A percentile compares a stretch with the other conserved stretches of the same genome.
Conservation (phyloP, 2,113 vertebrate genomes). For the Sminthopsis crassicaudata region DNA sequence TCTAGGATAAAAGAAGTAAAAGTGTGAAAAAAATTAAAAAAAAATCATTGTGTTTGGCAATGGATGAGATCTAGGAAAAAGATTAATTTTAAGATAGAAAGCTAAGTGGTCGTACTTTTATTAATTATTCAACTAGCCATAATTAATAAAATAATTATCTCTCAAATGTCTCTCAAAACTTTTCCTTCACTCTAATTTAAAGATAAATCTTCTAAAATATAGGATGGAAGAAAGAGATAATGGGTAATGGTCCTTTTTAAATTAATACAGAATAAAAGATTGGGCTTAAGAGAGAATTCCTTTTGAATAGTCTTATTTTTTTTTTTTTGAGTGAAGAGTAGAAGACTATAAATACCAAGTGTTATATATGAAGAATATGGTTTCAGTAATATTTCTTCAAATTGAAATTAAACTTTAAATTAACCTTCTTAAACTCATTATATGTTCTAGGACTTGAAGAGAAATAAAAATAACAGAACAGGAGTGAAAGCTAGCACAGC, state of each 20-base stretch:
- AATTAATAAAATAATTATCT: too few relatives aligned
- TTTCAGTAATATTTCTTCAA: background rate
- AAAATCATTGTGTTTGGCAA: too few relatives aligned
- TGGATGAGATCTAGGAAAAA: background rate
- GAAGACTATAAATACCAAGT: background rate
- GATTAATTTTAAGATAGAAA: background rate
- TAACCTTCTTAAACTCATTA: background rate
- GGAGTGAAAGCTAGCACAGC: background rate
- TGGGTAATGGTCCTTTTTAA: background rate
- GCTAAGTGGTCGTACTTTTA: too few relatives aligned
- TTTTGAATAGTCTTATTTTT: background rate
- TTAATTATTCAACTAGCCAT: too few relatives aligned
- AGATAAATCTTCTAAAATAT: background rate
- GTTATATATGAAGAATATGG: background rate
- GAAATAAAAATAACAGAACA: background rate
- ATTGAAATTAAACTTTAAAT: background rate
- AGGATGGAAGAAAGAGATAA: background rate
- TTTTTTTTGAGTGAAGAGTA: background rate
- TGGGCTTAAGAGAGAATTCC: background rate
- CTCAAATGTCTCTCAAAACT: too few relatives aligned
- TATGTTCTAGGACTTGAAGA: background rate
- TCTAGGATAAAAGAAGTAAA: too few relatives aligned
- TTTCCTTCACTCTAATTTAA: too few relatives aligned
- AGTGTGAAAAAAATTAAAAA: too few relatives aligned
- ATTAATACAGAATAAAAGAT: background rate